A percentile compares a stretch with the other conserved stretches of the same genome.
phyloP scores from a whole-genome alignment of 92 coral and sea anemone species.

The Palythoa heliodiscus region DNA sequence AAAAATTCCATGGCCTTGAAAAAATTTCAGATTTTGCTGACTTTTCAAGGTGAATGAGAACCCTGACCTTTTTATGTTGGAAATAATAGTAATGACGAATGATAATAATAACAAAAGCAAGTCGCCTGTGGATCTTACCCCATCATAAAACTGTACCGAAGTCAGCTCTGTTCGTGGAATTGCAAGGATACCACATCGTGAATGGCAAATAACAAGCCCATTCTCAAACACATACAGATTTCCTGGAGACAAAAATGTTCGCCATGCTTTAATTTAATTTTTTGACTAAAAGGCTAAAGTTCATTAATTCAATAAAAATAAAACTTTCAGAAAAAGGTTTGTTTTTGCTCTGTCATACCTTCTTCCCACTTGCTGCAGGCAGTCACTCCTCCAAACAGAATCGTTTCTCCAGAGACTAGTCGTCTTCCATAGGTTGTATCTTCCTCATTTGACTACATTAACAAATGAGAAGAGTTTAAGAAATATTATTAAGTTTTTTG shows the following conservation, averaged over 20 bases:
- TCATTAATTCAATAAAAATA: no score
- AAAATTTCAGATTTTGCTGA: no score
- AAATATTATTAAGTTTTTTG: neutral
- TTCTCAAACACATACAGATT: constrained; percentile 66
- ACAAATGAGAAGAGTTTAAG: neutral
- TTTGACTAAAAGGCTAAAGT: neutral
- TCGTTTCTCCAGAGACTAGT: constrained; percentile 68
- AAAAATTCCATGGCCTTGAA: no score
- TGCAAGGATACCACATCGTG: constrained; percentile 63
- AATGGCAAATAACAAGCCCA: constrained; percentile 71
- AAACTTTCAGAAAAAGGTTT: no score
- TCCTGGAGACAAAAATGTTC: constrained; percentile 46
- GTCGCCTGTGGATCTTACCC: constrained; percentile 45
- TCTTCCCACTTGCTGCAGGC: constrained; percentile 65
- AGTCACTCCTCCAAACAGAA: constrained; percentile 58
- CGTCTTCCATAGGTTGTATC: constrained; percentile 64
- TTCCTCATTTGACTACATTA: constrained; percentile 62
- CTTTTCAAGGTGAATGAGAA: no score
- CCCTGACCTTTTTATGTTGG: no score
- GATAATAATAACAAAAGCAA: neutral
- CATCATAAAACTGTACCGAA: constrained; percentile 79
- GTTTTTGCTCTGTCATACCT: constrained; percentile 45
- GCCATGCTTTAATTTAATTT: neutral
- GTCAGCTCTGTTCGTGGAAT: constrained; percentile 64
- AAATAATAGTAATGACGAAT: no score